Base-by-base conservation (phyloP, 2,113 vertebrate species). In the Asarcornis scutulata region DNA sequence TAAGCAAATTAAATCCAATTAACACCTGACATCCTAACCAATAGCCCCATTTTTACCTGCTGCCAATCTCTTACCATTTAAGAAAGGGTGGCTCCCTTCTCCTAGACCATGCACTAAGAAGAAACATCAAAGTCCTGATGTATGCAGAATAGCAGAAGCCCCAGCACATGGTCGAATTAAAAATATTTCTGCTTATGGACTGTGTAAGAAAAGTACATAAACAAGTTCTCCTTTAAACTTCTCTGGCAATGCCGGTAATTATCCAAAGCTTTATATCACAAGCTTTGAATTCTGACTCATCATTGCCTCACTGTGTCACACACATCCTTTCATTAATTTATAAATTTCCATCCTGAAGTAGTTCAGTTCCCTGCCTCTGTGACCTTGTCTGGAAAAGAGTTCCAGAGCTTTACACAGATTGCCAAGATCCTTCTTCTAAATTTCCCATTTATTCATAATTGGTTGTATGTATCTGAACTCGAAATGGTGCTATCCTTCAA, bases 401-500 rank as follows among this genome's bases (percentile, higher is more conserved):
- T 89, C 77, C 92, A 96, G 89, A 92, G 74, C 71, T 95, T 69
- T 89, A 82, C 62, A 89, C 23, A 85, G 36, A 89, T 82, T 97
- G 91, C 71, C 86, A 96, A 93, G 77, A 95, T 31, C 71, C 34
- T 79, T 91, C 62, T 91, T 94, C 76, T 79, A 72, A 67, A 87
- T 87, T 66, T 82, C 58, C 58, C 40, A 73, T 91, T 91, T 95
- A 95, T 92, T 95, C 84, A 44, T 93, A 87, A 95, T 79, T 82
- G 83, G 90, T 95, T 95, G 58, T 92, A 93, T 72, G 86, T 53
- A 55, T 87, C 48, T 92, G 62, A 87, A 95, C 93, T 86, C 85
- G 84, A 97, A 96, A 95, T 89, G 93, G 86, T 69, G 81, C 89
- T 91, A 93, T 73, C 26, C 38, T 85, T 82, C 83, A 85, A 85